Conservation (phyloP, 2,113 vertebrate genomes). For the Urocolius indicus region DNA sequence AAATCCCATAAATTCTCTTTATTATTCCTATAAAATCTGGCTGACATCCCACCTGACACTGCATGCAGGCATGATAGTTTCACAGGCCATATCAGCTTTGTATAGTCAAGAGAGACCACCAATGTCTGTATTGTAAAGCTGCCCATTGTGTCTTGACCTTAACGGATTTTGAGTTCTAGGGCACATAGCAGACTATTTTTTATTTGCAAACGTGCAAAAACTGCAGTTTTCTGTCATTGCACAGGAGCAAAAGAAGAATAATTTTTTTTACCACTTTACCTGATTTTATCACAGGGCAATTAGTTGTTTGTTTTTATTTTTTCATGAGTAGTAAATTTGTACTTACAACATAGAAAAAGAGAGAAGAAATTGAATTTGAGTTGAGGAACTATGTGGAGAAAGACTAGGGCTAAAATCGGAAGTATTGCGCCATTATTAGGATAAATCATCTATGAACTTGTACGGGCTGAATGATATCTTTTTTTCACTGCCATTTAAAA, state of each 20-base stretch:
- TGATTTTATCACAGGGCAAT: not conserved
- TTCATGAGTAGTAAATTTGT: not conserved
- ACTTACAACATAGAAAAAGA: not conserved
- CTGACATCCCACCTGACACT: accelerated
- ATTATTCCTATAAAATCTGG: not conserved
- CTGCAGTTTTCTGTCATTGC: not conserved
- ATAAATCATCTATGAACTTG: not conserved
- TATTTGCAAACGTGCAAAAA: not conserved
- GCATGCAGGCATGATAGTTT: accelerated
- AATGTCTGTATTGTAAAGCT: not conserved
- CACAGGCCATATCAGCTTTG: not conserved
- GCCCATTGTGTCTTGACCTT: not conserved
- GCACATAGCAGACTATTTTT: not conserved
- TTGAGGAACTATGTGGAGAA: not conserved
- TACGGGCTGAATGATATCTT: accelerated
- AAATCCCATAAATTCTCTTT: not conserved
- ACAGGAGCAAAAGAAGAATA: not conserved
- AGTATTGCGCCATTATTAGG: not conserved
- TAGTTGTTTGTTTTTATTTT: not conserved
- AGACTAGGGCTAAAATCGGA: not conserved
- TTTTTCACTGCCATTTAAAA: not conserved
- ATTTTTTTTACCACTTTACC: not conserved
- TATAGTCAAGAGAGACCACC: not conserved
- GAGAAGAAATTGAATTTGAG: not conserved
- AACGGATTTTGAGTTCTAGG: not conserved